These are phyloP conservation scores for Amblyjoppa proteus DNA, from an alignment of 2,888 invertebrate species.

Conservation along the genomic window DNA sequence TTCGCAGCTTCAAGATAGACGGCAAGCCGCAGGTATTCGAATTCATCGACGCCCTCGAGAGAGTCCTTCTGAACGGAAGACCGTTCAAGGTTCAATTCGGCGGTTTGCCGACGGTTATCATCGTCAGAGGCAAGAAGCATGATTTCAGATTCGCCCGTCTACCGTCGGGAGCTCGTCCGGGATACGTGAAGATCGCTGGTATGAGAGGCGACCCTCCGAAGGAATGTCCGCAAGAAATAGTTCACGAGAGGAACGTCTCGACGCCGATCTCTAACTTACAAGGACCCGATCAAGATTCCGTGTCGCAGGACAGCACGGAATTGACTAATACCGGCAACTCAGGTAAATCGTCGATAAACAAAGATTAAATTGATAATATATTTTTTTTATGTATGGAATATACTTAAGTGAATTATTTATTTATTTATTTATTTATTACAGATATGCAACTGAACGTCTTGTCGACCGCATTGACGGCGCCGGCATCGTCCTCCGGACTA, in stretches of 20 bases:
- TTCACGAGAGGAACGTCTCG: conserved; percentile 64
- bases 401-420: background rate
- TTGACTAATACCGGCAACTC: conserved; percentile 74
- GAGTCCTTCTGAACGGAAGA: conserved; percentile 92
- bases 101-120: conserved; percentile 92
- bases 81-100: conserved; percentile 93
- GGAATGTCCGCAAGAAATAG: conserved; percentile 68
- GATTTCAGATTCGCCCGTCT: conserved; percentile 93
- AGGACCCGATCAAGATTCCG: conserved; percentile 77
- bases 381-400: too few species aligned
- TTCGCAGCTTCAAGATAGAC: conserved; percentile 88
- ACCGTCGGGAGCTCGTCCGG: conserved; percentile 91
- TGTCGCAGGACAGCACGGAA: conserved; percentile 81
- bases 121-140: conserved; percentile 91
- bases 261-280: background rate
- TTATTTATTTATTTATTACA: conserved; percentile 67
- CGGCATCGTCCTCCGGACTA: conserved; percentile 86
- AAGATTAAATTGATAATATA: background rate
- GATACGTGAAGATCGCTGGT: conserved; percentile 89
- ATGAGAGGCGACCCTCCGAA: conserved; percentile 89
- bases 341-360: conserved; percentile 69
- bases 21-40: conserved; percentile 91
- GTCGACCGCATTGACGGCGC: conserved; percentile 88
- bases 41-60: conserved; percentile 92
- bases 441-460: conserved; percentile 87